Base-by-base conservation (phyloP, 2,888 invertebrate species). In the Polietes domitor region DNA sequence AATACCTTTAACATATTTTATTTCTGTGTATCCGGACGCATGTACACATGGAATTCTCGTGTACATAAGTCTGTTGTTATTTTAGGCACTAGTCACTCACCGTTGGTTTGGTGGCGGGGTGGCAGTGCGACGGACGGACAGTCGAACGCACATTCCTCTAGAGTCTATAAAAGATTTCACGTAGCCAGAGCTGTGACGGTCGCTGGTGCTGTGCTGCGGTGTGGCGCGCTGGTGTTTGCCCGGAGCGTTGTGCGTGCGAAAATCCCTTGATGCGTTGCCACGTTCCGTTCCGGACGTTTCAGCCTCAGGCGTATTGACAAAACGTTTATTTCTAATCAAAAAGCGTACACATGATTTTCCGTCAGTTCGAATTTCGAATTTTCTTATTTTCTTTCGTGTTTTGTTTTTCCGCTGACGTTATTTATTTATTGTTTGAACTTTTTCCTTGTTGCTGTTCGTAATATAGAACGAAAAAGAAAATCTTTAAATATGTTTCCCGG, bases 251-350 rank as follows among this genome's bases (percentile, higher is more conserved):
- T 17, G 63, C 58, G 65, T 65, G 24, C 43, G 43, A 68, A 68
- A 63, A 43, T 68, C 37, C 37, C 43, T 68, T 24, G 43, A 21
- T 24, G 68, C 61, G 61, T 2, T 15, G 24, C 43, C 21, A 43
- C 68, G 65, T 68, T 41, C 43, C 65, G 37, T 43, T 43, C 19
- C 10, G 37, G 58, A 68, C 41, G 24, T 24, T 41, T 68, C n/a
- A 24, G 21, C 41, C 65, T 65, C 5, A 9, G 41, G 19, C 63
- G 12, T 37, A 65, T 65, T 65, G 65, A 65, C 37, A 65, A 58
- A 58, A 12, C 37, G 41, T 65, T 65, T 68, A 68, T 68, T 68
- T 65, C 65, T 68, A 68, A 43, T 24, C 43, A 24, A 43, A 24
- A 41, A 12, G 15, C 21, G 43, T 32, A 15, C 41, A 43, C 43